Conservation (phyloP, 2,888 invertebrate genomes). For the Drosophila conformis region DNA sequence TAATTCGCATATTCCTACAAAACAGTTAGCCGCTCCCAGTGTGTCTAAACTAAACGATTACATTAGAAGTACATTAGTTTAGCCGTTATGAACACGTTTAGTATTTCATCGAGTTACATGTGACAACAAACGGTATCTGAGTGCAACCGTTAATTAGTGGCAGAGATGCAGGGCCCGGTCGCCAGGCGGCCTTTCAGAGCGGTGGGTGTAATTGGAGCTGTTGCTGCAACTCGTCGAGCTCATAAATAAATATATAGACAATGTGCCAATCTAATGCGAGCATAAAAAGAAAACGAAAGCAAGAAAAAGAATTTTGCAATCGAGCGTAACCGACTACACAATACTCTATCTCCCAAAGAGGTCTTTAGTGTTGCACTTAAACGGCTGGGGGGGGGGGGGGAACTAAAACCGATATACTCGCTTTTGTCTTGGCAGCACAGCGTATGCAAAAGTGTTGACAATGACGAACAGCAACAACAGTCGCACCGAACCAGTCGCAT, state of each 20-base stretch:
- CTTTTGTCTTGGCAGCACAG: background rate
- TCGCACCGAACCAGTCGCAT: conserved; percentile 55
- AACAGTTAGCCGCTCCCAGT: conserved; percentile 9
- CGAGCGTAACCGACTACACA: background rate
- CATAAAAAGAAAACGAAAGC: background rate
- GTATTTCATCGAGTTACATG: conserved; percentile 46
- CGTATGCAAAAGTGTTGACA: conserved; percentile 47
- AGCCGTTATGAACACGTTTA: background rate
- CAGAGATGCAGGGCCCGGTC: conserved; percentile 38
- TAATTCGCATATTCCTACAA: background rate
- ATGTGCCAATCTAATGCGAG: conserved; percentile 48
- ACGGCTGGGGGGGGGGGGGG: background rate
- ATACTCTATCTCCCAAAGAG: background rate
- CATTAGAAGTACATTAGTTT: conserved; percentile 6
- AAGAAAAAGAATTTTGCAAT: background rate
- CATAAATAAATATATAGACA: conserved; percentile 52
- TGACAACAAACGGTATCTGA: conserved; percentile 48
- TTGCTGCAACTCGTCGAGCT: conserved; percentile 42
- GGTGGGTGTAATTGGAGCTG: conserved; percentile 62
- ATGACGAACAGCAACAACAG: conserved; percentile 35
- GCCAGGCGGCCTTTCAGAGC: conserved; percentile 50
- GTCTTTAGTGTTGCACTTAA: background rate
- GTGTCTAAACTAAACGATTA: conserved; percentile 3
- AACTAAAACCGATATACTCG: background rate
- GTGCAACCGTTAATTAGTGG: conserved; percentile 54